Conservation (phyloP, 2,888 invertebrate genomes). For the Bruchidius siliquastri region DNA sequence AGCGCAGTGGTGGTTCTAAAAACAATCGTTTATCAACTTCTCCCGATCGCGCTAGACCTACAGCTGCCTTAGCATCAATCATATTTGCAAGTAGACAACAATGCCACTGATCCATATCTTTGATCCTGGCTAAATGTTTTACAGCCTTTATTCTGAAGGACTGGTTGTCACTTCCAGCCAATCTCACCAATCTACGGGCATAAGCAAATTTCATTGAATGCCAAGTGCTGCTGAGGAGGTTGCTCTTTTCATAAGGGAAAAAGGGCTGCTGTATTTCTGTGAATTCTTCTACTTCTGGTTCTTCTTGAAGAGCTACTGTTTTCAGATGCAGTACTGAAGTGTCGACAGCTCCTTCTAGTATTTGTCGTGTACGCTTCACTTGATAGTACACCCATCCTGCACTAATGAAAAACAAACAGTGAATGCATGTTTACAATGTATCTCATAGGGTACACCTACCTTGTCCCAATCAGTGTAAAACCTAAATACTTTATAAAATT, state of each 20-base stretch:
- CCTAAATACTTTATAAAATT: conserved; percentile 24
- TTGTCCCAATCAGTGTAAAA: conserved; percentile 20
- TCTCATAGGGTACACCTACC: conserved; percentile 17
- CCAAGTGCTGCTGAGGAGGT: conserved; percentile 25
- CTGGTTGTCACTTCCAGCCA: conserved; percentile 61
- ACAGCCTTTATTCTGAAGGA: conserved; percentile 62
- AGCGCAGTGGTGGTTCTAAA: conserved; percentile 57
- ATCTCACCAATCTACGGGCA: conserved; percentile 61
- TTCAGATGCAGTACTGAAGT: conserved; percentile 37
- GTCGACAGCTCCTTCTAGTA: conserved; percentile 40
- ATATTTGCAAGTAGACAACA: conserved; percentile 69
- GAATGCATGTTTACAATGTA: conserved; percentile 4
- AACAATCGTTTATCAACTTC: conserved; percentile 72
- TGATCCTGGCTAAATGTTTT: conserved; percentile 60
- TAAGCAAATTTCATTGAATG: conserved; percentile 39
- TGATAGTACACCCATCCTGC: conserved; percentile 39
- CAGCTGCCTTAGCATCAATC: conserved; percentile 69
- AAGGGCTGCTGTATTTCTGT: conserved; percentile 25
- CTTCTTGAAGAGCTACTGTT: conserved; percentile 24
- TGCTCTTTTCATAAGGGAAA: conserved; percentile 20
- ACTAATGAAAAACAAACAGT: conserved; percentile 23
- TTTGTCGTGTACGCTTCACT: conserved; percentile 35
- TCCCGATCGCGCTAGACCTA: conserved; percentile 68
- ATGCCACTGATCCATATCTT: conserved; percentile 52
- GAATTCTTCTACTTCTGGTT: conserved; percentile 22